Conservation (phyloP, 2,888 invertebrate species). For the Tineola bisselliella region DNA sequence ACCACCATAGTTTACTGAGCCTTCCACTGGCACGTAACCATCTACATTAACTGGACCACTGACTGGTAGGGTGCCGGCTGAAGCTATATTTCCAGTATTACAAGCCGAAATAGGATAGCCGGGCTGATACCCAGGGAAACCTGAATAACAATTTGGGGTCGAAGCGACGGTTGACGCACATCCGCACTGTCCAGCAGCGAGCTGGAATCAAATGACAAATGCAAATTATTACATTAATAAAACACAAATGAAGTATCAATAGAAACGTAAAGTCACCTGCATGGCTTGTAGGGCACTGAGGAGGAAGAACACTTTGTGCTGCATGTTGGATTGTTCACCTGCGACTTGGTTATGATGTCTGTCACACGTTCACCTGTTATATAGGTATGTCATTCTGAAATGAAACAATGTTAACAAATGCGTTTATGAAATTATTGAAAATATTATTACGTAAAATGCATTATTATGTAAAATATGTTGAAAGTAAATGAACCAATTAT, state of each 20-base stretch:
- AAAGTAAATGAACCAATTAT: not conserved
- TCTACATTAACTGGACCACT: constrained; percentile 21
- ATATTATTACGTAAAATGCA: not conserved
- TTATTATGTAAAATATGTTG: not conserved
- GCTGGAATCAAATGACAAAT: not conserved
- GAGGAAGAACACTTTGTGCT: not conserved
- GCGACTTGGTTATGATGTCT: not conserved
- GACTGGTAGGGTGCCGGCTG: constrained; percentile 26
- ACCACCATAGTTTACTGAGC: not conserved
- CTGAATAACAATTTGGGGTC: not conserved
- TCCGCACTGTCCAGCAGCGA: not conserved
- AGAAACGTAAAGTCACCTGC: not conserved
- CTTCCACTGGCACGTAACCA: not conserved
- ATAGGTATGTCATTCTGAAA: not conserved
- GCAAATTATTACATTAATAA: not conserved
- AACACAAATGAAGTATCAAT: too few species aligned
- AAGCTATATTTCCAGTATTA: constrained; percentile 22
- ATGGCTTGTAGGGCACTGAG: not conserved
- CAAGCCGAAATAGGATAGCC: not conserved
- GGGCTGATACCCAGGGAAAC: not conserved
- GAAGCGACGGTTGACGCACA: not conserved
- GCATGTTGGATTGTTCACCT: not conserved
- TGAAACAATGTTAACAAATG: not conserved
- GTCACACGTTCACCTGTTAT: not conserved
- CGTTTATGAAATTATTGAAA: not conserved